Evolutionary conservation across 1,140 invertebrate species (phyloP), one percentile per base, ranked within the genome.

Genomic region (Platorchestia sp.): DNA sequence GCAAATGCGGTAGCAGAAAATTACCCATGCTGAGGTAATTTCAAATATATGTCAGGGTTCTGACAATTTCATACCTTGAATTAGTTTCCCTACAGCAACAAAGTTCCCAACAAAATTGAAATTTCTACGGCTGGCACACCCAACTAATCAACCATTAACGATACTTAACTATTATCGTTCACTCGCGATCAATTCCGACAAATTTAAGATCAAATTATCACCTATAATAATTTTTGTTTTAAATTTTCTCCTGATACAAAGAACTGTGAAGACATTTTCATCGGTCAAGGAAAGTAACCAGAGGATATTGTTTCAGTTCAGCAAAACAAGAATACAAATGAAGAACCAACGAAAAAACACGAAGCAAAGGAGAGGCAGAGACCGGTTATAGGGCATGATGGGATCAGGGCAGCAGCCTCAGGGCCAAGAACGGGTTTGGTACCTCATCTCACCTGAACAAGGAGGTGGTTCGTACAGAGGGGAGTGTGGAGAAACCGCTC

Each of bases 351-450:
- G 36, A 10, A 75, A 89, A 89, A 89, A 93, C 3, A 40, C 16
- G 7, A 93, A 40, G 7, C 91, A 93, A 93, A 40, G 45, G 91
- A 93, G 91, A 93, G 43, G 91, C 45, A n/a, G 40, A 40, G 91
- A 93, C 91, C 91, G 44, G 91, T 93, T 93, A 5, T 93, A 93
- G 91, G 91, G 91, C 91, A 93, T 45, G 91, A 93, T 44, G 45
- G 91, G 91, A 93, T 45, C 91, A 93, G 91, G 91, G 91, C 91
- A n/a, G 91, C 91, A 47, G 91, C 91, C 91, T 45, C 45, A 93
- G 91, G 91, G 91, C 91, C 45, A 44, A 36, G 40, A 93, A 93
- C 91, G 91, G 44, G 91, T 93, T 93, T 6, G 91, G 45, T 22
- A 93, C 45, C 91, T 27, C 43, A 75, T 75, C 59, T 22, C 59